These are phyloP conservation scores for Petrocephalus schoutedeni DNA, from an alignment of 2,797 vertebrate species.

Conservation along the genomic window DNA sequence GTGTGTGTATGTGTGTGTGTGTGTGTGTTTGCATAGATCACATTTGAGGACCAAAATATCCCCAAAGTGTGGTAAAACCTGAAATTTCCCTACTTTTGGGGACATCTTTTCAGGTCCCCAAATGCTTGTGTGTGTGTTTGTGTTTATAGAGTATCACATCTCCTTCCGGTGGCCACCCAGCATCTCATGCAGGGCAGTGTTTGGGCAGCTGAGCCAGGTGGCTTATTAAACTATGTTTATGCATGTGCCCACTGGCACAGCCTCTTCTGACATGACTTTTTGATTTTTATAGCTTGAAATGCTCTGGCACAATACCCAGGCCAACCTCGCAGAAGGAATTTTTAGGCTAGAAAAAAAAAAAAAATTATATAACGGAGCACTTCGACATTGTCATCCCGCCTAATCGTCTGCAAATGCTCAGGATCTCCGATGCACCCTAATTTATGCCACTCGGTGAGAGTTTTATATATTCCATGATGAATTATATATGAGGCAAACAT, in stretches of 20 bases:
- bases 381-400: not conserved
- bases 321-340: not conserved
- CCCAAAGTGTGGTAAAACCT: too few species aligned
- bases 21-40: not conserved
- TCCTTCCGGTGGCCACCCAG: not conserved
- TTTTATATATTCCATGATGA: not conserved
- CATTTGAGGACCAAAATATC: too few species aligned
- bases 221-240: constrained; percentile 1
- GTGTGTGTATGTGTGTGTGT: not conserved
- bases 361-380: not conserved
- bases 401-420: not conserved
- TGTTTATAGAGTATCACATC: not conserved
- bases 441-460: not conserved
- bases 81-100: too few species aligned
- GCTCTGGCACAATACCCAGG: constrained; percentile 4
- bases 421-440: not conserved
- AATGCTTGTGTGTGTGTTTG: not conserved
- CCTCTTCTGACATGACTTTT: not conserved
- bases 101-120: too few species aligned
- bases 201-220: not conserved
- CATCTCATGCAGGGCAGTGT: not conserved
- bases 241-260: not conserved
- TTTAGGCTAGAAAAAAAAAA: not conserved
- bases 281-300: constrained; percentile 6
- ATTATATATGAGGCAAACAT: constrained; percentile 19